Base-by-base conservation (phyloP, 2,797 vertebrate species). In the Silurus aristotelis region DNA sequence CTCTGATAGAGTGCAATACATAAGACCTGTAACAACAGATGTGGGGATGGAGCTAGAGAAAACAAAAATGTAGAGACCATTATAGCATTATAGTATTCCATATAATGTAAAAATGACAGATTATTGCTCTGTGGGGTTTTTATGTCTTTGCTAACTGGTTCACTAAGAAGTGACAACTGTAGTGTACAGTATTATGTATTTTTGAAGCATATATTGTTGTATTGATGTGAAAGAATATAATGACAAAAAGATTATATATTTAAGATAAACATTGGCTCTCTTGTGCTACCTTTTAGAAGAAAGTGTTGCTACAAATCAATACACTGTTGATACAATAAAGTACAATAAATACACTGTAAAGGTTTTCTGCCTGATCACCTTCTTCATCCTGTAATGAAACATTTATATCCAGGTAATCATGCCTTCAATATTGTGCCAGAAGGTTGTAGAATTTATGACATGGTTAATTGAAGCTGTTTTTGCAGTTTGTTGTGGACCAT, bases 1-100 rank as follows among this genome's bases (percentile, higher is more conserved):
- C 10, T 15, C 70, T 79, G 71, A 83, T 79, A 73, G 52, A 19
- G 14, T 64, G 43, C 80, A 77, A 19, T 67, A 22, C 43, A 58
- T n/a, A 56, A 56, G 13, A 3, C 55, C 19, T 20, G n/a, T 56
- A 27, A 71, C n/a, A 46, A n/a, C 73, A 71, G 73, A 55, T 64
- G 66, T 67, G 22, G 13, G 73, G 25, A 61, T 56, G 71, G 68
- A 60, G 60, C 56, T 83, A 52, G 72, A 67, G 55, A 78, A 27
- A 79, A 67, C 63, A 70, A 19, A 63, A 71, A 76, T 56, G 52
- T 73, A 48, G 38, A 22, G 20, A 10, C 10, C 22, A 52, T 52
- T n/a, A 48, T 25, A 52, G 12, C 46, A n/a, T 52, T 31, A 31
- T 31, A 31, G 31, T 31, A 15, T 73, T 73, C 12, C 12, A 52